A percentile compares a stretch with the other conserved stretches of the same genome.
Conservation (phyloP, 1,140 invertebrate species). For the Zaprionus capensis region DNA sequence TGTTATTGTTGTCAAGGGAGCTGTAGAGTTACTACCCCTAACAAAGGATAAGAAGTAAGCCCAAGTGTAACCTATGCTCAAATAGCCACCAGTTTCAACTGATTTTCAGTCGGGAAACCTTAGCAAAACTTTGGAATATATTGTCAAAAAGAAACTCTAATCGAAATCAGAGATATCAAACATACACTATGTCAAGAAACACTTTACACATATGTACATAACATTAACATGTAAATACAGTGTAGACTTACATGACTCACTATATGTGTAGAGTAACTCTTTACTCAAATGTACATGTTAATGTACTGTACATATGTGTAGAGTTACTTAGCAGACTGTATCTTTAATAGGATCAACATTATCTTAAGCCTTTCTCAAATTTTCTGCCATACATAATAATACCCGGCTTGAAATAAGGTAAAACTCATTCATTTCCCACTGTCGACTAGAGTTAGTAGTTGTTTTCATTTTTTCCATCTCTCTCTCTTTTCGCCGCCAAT, state of each 20-base stretch:
- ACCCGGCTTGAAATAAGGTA: neutral
- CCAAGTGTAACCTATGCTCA: neutral
- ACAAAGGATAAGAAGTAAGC: neutral
- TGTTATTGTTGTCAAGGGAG: neutral
- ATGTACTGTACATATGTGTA: too few species aligned
- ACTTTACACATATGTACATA: too few species aligned
- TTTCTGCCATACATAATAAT: neutral
- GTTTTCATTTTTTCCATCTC: neutral
- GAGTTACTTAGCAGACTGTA: neutral
- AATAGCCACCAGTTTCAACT: neutral
- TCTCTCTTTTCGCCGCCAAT: constrained; percentile 1
- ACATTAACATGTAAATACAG: too few species aligned
- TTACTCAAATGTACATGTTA: too few species aligned
- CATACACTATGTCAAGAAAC: neutral
- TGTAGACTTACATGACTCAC: too few species aligned
- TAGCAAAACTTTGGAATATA: neutral
- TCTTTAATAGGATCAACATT: neutral
- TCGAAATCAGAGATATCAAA: neutral
- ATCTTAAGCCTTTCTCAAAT: neutral
- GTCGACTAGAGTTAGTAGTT: too few species aligned
- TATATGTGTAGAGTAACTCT: too few species aligned
- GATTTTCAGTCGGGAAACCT: neutral
- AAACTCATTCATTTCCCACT: neutral
- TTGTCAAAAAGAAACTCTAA: neutral
- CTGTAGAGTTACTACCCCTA: neutral